Evolutionary conservation across 2,797 vertebrate species (phyloP), one percentile per base, ranked within the genome.

Genomic region (Pterois miles): DNA sequence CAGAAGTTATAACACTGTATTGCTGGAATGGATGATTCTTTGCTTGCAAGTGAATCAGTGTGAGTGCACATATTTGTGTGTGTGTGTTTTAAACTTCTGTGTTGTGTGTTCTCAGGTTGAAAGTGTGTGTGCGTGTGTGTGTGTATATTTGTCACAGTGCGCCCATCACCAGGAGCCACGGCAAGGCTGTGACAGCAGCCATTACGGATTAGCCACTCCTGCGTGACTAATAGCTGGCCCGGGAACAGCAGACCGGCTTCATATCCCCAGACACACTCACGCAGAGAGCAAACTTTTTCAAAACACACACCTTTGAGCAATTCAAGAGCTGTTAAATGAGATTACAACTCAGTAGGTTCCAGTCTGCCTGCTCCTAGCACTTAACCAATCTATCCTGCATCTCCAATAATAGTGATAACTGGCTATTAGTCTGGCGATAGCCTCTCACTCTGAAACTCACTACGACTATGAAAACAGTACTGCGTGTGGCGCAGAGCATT

Each of bases 141-240:
- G 83, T 67, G 86, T 56, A 81, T 68, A 88, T 91, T 87, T 88
- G 88, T 90, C 89, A 92, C 84, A 71, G 84, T 12, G 74, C 82
- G 71, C 69, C 83, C 85, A 86, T 92, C 91, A 92, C 88, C 84
- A 80, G 86, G 81, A 91, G 91, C 85, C 76, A 75, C 79, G 65
- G 86, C 85, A 78, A 78, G 74, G 83, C 88, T 86, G 89, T 90
- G 93, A 93, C 92, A 92, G 92, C 88, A 93, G 92, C 85, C 89
- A 92, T 94, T 94, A 94, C 89, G 93, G 93, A 94, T 93, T 93
- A 94, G 91, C 90, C 91, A 92, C 80, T 83, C 84, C 82, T 78
- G 90, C 85, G 82, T 92, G 90, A 92, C 91, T 93, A 95, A 94
- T 93, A 89, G 91, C 89, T 86, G 86, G 91, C 84, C 90, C 71